Evolutionary conservation across 2,888 invertebrate genomes (phyloP), one percentile per base, ranked within the genome.

Genomic region (Deilephila porcellus): DNA sequence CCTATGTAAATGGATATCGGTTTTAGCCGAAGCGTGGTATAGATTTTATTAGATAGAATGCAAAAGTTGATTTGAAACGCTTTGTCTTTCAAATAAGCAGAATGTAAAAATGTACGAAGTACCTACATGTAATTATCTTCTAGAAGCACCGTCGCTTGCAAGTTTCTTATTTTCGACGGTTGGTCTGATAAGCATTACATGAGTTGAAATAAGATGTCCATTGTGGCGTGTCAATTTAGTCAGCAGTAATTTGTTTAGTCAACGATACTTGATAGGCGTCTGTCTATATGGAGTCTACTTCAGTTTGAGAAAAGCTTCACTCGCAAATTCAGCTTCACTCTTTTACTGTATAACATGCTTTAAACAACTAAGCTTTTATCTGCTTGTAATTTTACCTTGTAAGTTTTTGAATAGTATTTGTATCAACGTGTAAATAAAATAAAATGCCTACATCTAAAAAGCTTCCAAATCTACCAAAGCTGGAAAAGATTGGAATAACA

Each of bases 1-100:
- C 94, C 94, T 94, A 94, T 79, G 84, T 88, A 91, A 89, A 93
- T 88, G 84, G 87, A 88, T 81, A 89, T 81, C 82, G 86, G 83
- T 81, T 91, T 89, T 88, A 91, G 90, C 90, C 84, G 79, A 93
- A 93, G 93, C 93, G 83, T 85, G 86, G 86, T 74, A 37, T 34
- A 70, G 60, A 53, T 34, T 60, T 34, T 59, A 53, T 53, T 52
- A 60, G 52, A 34, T 20, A 32, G 62, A 32, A 62, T 25, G 20
- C n/a, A 67, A 67, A 52, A 52, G 25, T 52, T 14, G 17, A 17
- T 52, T 67, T 6, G 52, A 67, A 52, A 67, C 52, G 45, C 67
- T 25, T 7, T 63, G 67, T 5, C 11, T 67, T 67, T 52, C 17
- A 67, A 67, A 45, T n/a, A 67, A 67, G 67, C 67, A 52, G 45